Evolutionary conservation across 2,888 invertebrate genomes (phyloP), one percentile per base, ranked within the genome.

Genomic region (Leucophenga montana): DNA sequence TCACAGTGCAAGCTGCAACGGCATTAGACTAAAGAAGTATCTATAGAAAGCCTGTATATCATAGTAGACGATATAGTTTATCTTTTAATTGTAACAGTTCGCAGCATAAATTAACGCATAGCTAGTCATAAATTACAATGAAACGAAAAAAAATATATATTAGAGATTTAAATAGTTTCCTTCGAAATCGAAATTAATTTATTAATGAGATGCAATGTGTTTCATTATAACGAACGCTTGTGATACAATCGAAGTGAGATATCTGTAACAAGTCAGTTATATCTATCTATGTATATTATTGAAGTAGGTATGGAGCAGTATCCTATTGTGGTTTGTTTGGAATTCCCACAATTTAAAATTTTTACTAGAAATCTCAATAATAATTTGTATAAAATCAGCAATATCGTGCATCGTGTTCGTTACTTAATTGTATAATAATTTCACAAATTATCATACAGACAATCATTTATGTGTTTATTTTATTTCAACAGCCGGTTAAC

Each of bases 61-160:
- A 8, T 39, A 39, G 39, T 39, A 11, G 39, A 39, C 39, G 80
- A 79, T 79, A 73, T 71, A 74, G 84, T 81, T 81, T 81, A 81
- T 81, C 84, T 81, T 84, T 75, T 84, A 81, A 81, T 84, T 81
- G 81, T 81, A 81, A 80, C 84, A 82, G 73, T 82, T 77, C 70
- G 20, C 50, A 77, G 75, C 74, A 78, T 78, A 76, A 77, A 79
- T 75, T 72, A 79, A 78, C 71, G 69, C 72, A 53, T 68, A 66
- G 71, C 70, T 61, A 72, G 71, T 75, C 80, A 81, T 79, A 80
- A 84, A 80, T 81, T 75, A 74, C 74, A 16, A 13, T 62, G 74
- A 78, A 76, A 81, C 75, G 82, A 82, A 78, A 78, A 78, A 78
- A 73, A 68, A 66, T 33, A 62, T 44, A 6, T 44, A 53, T 39